Percentiles rank a stretch among this genome's conserved stretches.
phyloP scores from a whole-genome alignment of 2,113 vertebrate genomes.

The Gallinago media region DNA sequence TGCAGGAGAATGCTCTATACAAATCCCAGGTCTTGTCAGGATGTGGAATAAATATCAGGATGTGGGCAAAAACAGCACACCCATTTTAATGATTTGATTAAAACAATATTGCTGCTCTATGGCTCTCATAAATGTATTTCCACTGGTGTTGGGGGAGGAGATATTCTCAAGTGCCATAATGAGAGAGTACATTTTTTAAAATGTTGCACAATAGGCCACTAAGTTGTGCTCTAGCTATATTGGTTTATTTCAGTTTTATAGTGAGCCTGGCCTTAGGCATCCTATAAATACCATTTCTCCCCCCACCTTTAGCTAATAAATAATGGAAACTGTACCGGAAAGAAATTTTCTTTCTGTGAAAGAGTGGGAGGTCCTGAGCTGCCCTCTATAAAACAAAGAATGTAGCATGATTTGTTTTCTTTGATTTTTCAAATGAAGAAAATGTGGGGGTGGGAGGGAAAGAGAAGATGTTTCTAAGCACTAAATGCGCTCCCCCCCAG shows the following conservation, averaged over 20 bases:
- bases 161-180: conserved; percentile 14
- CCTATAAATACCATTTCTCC: conserved; percentile 73
- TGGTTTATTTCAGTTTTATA: conserved; percentile 68
- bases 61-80: conserved; percentile 23
- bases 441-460: neutral
- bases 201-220: conserved; percentile 21
- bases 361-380: conserved; percentile 67
- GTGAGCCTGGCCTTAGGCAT: conserved; percentile 75
- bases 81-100: conserved; percentile 29
- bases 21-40: conserved; percentile 1
- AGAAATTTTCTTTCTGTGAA: conserved; percentile 73
- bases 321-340: conserved; percentile 70
- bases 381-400: conserved; percentile 65
- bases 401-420: conserved; percentile 57
- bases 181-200: neutral
- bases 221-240: conserved; percentile 59
- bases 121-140: conserved; percentile 40
- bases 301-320: conserved; percentile 71
- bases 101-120: conserved; percentile 1
- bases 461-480: neutral
- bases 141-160: neutral
- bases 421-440: conserved; percentile 54
- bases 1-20: neutral
- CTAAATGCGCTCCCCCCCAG: neutral
- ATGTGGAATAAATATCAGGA: conserved; percentile 24